A percentile compares a stretch with the other conserved stretches of the same genome.
These are phyloP conservation scores for Cavia aperea DNA, from an alignment of 2,113 vertebrate species.

Conservation along the genomic window DNA sequence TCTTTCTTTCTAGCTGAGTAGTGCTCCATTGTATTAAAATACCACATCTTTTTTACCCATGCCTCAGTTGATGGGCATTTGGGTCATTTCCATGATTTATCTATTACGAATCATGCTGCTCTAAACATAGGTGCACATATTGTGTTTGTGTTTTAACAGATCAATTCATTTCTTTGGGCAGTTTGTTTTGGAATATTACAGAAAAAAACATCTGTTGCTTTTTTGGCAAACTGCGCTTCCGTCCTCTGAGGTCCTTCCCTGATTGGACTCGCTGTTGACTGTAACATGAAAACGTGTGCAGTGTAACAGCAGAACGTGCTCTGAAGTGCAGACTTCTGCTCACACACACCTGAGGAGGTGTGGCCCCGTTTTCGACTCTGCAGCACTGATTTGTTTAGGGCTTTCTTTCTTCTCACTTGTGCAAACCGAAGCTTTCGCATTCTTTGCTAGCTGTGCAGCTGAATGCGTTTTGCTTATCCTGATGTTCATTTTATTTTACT, in stretches of 20 bases:
- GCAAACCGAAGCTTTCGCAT: not conserved
- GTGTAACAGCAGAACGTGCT: not conserved
- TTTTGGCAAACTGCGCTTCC: not conserved
- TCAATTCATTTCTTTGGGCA: not conserved
- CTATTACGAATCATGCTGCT: too few relatives aligned
- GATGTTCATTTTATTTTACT: not conserved
- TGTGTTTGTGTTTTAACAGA: not conserved
- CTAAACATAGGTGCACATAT: too few relatives aligned
- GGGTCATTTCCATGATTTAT: too few relatives aligned
- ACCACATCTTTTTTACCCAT: too few relatives aligned
- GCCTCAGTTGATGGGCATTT: too few relatives aligned
- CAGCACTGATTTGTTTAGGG: not conserved
- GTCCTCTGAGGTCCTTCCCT: not conserved
- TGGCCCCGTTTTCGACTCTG: not conserved
- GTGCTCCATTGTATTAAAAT: too few relatives aligned
- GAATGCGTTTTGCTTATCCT: not conserved
- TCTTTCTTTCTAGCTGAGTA: too few relatives aligned
- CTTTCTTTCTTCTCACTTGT: not conserved
- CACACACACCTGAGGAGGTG: not conserved
- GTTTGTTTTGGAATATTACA: not conserved
- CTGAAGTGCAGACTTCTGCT: not conserved
- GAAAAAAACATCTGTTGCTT: not conserved
- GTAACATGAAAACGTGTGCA: not conserved
- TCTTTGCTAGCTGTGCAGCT: not conserved
- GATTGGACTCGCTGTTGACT: not conserved